These are phyloP conservation scores for Miltochrista miniata DNA, from an alignment of 2,888 invertebrate genomes.

Conservation along the genomic window DNA sequence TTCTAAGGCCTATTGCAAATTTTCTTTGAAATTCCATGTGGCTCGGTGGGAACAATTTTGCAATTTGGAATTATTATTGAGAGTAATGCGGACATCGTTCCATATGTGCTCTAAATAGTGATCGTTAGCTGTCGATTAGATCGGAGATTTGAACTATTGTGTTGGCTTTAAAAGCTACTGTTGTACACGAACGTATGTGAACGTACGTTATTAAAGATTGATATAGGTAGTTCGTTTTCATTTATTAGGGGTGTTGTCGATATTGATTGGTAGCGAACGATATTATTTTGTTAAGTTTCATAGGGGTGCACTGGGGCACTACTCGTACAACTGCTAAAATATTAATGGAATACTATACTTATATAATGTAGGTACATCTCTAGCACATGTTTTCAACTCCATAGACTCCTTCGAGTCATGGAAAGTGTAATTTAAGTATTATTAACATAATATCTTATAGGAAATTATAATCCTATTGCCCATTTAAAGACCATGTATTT, in stretches of 20 bases:
- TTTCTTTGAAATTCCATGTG: constrained; percentile 54
- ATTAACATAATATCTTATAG: no score
- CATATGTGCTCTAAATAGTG: constrained; percentile 4
- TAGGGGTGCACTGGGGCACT: not conserved
- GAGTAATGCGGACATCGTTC: constrained; percentile 32
- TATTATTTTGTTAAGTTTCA: constrained; percentile 5
- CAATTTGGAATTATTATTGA: constrained; percentile 58
- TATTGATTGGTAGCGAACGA: constrained; percentile 26
- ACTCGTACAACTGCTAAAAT: constrained; percentile 8
- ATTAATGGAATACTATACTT: not conserved
- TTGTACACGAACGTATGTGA: constrained; percentile 22
- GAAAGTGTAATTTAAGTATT: no score
- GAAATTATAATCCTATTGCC: no score
- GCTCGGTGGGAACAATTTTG: constrained; percentile 62
- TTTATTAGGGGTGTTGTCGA: constrained; percentile 21
- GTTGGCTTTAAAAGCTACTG: constrained; percentile 30
- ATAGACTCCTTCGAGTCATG: no score
- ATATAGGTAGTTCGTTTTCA: constrained; percentile 14
- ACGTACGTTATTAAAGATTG: constrained; percentile 20
- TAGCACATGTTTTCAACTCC: no score
- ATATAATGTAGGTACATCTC: no score
- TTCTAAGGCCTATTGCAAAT: constrained; percentile 68
- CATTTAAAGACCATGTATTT: no score
- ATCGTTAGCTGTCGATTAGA: constrained; percentile 31
- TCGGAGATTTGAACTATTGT: constrained; percentile 34